Evolutionary conservation across 2,888 invertebrate species (phyloP).

Genomic region (Balanococcus diminutus): DNA sequence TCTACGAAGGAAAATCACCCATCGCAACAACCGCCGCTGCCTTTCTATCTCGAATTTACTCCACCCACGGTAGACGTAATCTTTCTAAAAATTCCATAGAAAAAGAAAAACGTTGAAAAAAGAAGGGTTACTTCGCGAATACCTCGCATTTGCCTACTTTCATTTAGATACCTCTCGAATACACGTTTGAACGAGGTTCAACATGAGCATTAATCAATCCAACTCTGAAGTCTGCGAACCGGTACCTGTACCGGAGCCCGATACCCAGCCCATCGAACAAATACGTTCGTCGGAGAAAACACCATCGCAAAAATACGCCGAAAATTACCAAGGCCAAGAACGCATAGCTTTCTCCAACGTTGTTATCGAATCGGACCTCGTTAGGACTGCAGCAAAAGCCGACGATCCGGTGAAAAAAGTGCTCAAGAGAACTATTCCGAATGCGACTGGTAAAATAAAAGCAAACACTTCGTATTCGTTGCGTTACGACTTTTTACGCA

Average conservation of each 20-base stretch:
- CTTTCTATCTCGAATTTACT: background rate
- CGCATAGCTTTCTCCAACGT: background rate
- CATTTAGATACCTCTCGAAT: background rate
- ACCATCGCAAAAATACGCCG: background rate
- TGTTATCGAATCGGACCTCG: background rate
- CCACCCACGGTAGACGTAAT: background rate
- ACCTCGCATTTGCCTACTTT: background rate
- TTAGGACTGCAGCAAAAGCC: background rate
- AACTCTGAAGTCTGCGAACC: background rate
- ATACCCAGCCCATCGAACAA: no score
- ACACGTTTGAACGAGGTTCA: background rate
- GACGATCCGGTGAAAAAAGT: background rate
- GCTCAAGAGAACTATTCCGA: background rate
- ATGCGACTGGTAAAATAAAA: background rate
- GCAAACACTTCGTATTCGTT: constrained; percentile 6
- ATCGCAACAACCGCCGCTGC: background rate
- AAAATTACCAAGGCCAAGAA: background rate
- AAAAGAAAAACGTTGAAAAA: background rate
- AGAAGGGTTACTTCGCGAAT: background rate
- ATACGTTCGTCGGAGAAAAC: background rate
- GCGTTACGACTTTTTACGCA: constrained; percentile 24
- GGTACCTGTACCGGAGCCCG: background rate
- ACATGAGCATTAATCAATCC: background rate
- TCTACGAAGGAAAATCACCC: background rate
- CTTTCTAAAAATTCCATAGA: background rate